Evolutionary conservation across 2,888 invertebrate genomes (phyloP).

Genomic region (Sicus ferrugineus): DNA sequence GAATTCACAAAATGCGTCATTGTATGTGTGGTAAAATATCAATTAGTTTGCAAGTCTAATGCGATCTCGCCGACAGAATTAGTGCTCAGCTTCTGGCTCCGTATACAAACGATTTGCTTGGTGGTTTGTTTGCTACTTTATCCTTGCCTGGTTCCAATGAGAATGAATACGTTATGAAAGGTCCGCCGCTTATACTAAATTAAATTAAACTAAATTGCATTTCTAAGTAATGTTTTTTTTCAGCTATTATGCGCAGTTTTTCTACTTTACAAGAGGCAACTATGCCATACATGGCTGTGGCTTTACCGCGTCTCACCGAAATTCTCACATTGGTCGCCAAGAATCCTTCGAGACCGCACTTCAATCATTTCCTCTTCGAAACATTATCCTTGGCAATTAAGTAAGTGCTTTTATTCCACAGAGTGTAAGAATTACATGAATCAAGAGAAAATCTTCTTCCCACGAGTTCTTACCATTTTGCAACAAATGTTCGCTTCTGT

Average conservation of each 20-base stretch:
- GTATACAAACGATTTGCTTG: constrained; percentile 74
- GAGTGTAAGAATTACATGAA: background rate
- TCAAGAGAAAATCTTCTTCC: background rate
- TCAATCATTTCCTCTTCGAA: constrained; percentile 98
- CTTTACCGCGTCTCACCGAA: constrained; percentile 84
- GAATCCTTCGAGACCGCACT: constrained; percentile 96
- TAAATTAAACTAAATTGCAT: background rate
- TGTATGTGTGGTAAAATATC: constrained; percentile 64
- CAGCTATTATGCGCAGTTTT: constrained; percentile 88
- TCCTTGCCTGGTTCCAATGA: constrained; percentile 80
- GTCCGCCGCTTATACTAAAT: constrained; percentile 42
- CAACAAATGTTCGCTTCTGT: background rate
- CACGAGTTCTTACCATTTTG: background rate
- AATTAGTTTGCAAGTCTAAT: background rate
- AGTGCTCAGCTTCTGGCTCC: constrained; percentile 72
- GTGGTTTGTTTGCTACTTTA: constrained; percentile 79
- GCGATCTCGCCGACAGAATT: constrained; percentile 65
- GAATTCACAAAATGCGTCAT: constrained; percentile 67
- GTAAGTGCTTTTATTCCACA: constrained; percentile 66
- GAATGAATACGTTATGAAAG: constrained; percentile 98
- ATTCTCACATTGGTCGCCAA: constrained; percentile 85
- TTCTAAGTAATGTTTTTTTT: constrained; percentile 21
- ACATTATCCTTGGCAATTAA: constrained; percentile 88
- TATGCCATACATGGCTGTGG: constrained; percentile 80
- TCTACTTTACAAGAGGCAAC: constrained; percentile 81